These are phyloP conservation scores for Zeugodacus cucurbitae DNA, from an alignment of 1,140 invertebrate genomes.

Conservation along the genomic window DNA sequence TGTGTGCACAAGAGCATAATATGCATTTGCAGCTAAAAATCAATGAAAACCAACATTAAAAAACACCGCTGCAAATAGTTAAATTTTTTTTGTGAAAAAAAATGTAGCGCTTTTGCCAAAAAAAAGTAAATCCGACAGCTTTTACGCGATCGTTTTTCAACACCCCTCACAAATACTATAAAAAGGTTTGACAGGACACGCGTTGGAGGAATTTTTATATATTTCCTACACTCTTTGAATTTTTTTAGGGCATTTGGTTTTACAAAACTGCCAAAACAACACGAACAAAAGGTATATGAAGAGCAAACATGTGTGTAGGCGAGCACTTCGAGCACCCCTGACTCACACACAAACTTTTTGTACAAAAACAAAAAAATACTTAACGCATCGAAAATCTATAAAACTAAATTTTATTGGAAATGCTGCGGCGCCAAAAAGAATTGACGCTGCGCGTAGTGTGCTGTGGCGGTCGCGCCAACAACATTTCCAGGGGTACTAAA, in stretches of 20 bases:
- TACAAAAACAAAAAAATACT: not conserved
- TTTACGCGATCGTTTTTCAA: not conserved
- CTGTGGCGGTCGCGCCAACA: not conserved
- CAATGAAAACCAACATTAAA: not conserved
- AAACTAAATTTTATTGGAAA: conserved; percentile 20
- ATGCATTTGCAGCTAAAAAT: not conserved
- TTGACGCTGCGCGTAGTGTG: not conserved
- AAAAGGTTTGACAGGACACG: not conserved
- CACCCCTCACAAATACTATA: not conserved
- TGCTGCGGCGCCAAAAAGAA: not conserved
- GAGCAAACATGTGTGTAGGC: no score
- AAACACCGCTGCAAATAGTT: not conserved
- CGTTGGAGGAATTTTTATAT: not conserved
- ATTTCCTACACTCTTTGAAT: not conserved
- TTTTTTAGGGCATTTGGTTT: not conserved
- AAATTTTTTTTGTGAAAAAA: not conserved
- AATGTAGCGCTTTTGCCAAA: not conserved
- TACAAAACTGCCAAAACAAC: not conserved
- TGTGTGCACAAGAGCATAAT: not conserved
- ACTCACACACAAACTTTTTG: not conserved
- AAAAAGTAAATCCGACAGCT: not conserved
- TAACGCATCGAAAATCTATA: conserved; percentile 19
- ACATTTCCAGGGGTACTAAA: not conserved
- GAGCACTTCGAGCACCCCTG: no score
- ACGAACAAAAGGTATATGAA: not conserved